Evolutionary conservation across 2,888 invertebrate genomes (phyloP), one percentile per base, ranked within the genome.

Genomic region (Ichneumoninae sp.): DNA sequence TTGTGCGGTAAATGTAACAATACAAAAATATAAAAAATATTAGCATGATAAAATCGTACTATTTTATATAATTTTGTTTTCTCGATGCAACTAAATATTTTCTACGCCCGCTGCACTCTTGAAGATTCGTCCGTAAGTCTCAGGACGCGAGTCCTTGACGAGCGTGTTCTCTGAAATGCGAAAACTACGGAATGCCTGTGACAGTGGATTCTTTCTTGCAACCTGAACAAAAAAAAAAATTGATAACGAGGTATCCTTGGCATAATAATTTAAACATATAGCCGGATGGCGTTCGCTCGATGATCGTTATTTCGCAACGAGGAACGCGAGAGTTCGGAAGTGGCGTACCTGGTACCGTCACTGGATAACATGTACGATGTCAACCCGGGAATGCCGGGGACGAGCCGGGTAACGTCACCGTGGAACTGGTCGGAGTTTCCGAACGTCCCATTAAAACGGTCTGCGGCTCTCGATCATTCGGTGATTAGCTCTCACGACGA

Each of bases 401-500:
- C 10, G 36, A 40, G 54, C 16, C 10, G 30, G 70, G 22, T 10
- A 70, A 78, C 70, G 70, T 52, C 70, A 65, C 40, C 8, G 47
- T 60, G 63, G 30, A 60, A 40, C 40, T 70, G 19, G 57, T 68
- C 50, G 50, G 70, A 50, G 70, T 36, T 71, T 13, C 7, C 70
- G 36, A 70, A 60, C n/a, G 63, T 36, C 22, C 63, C 78, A 63
- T 70, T 71, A 22, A 57, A 57, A 13, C 26, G 70, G 63, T 63
- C 63, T 40, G 7, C 63, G 22, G 70, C 78, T 63, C 63, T 70
- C 78, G 78, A 71, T 71, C 78, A 52, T 33, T 63, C 47, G 19
- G 70, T 70, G 78, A 70, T 79, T 30, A 13, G 30, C 22, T 79
- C 78, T 79, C 10, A 22, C 57, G 36, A 44, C 26, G 26, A 7